phyloP scores from a whole-genome alignment of 2,797 vertebrate genomes.

The Microcaecilia unicolor region DNA sequence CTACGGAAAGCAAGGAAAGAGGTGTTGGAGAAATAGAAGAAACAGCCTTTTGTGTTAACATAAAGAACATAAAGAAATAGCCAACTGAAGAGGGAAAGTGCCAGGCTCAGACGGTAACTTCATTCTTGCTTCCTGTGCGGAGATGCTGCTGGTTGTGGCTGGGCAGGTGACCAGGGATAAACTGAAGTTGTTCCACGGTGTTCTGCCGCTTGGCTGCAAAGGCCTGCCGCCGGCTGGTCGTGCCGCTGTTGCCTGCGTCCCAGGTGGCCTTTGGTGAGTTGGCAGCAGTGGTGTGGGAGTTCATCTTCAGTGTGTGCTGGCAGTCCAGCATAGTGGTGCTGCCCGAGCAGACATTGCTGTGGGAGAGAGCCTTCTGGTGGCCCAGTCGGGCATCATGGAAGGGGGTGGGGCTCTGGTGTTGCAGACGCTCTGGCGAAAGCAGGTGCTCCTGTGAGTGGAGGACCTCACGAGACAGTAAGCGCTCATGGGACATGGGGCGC shows the following conservation, averaged over 20 bases:
- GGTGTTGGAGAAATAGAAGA: constrained; percentile 6
- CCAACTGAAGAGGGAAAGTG: neutral
- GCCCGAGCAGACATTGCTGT: constrained; percentile 62
- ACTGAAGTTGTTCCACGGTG: constrained; percentile 87
- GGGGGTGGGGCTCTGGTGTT: constrained; percentile 23
- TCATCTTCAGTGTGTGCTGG: constrained; percentile 82
- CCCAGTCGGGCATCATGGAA: constrained; percentile 24
- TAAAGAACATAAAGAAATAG: neutral
- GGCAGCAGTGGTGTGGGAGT: constrained; percentile 70
- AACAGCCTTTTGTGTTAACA: constrained; percentile 5
- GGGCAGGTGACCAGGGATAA: constrained; percentile 77
- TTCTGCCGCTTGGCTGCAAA: constrained; percentile 82
- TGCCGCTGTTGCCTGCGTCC: constrained; percentile 50
- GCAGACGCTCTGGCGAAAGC: constrained; percentile 41
- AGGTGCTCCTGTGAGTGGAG: constrained; percentile 43
- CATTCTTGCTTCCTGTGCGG: constrained; percentile 85
- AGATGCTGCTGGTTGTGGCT: constrained; percentile 81
- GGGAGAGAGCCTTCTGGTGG: constrained; percentile 77
- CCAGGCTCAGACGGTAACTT: constrained; percentile 76
- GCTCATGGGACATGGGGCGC: constrained; percentile 45
- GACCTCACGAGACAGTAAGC: constrained; percentile 38
- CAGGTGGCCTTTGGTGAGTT: constrained; percentile 27
- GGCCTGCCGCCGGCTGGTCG: constrained; percentile 61
- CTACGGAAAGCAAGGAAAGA: constrained; percentile 8
- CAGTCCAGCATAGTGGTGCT: constrained; percentile 73